Evolutionary conservation across 2,888 invertebrate genomes (phyloP).

Genomic region (Antheraea assamensis): DNA sequence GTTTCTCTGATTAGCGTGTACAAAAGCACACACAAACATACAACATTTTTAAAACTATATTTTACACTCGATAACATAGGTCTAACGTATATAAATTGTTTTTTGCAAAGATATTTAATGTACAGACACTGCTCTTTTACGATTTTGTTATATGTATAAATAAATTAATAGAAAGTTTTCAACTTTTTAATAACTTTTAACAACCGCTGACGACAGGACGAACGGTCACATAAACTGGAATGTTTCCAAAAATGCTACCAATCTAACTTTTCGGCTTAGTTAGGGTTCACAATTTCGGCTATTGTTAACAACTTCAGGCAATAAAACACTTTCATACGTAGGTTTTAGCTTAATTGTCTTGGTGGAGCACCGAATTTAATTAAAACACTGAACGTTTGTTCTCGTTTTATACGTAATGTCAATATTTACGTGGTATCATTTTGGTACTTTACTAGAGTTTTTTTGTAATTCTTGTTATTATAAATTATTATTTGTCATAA

Average conservation of each 20-base stretch:
- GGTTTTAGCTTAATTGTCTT: conserved; percentile 1
- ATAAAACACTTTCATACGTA: conserved; percentile 13
- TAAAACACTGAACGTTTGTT: conserved; percentile 1
- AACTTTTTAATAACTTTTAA: not conserved
- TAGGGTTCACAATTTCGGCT: conserved; percentile 5
- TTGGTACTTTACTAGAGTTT: not conserved
- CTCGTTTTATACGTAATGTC: not conserved
- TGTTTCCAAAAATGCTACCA: conserved; percentile 4
- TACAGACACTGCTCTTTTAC: not conserved
- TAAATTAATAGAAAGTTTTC: not conserved
- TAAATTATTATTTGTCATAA: too few species aligned
- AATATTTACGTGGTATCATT: not conserved
- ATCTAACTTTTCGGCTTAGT: conserved; percentile 2
- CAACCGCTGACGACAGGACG: not conserved
- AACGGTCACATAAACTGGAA: not conserved
- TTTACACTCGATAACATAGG: too few species aligned
- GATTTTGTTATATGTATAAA: not conserved
- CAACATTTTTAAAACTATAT: too few species aligned
- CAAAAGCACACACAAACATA: too few species aligned
- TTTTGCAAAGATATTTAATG: too few species aligned
- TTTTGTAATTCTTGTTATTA: too few species aligned
- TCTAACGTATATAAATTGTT: too few species aligned
- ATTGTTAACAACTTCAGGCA: conserved; percentile 7
- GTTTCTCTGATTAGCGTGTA: too few species aligned
- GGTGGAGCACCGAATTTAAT: not conserved